Base-by-base conservation (phyloP, 1,140 invertebrate species). In the Eriocheir sinensis region DNA sequence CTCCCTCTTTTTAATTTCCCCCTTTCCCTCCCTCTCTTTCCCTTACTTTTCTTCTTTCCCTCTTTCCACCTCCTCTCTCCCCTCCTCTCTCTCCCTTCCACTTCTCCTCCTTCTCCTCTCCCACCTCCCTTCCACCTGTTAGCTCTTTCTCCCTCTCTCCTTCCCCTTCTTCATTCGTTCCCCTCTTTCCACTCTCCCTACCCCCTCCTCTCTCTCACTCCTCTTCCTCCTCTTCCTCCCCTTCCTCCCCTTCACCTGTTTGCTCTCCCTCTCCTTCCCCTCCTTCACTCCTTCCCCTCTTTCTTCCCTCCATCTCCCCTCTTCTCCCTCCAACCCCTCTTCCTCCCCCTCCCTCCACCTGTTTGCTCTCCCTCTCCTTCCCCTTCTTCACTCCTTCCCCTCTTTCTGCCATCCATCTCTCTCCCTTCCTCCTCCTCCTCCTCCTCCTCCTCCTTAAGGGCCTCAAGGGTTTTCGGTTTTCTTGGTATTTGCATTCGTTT, bases 11-110 rank as follows among this genome's bases (percentile, higher is more conserved):
- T 72, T n/a, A 72, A 15, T 72, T 15, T 72, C 60, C 60, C 60
- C n/a, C 60, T 72, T 15, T 15, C n/a, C n/a, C n/a, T 15, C 60
- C 60, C 60, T 15, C 12, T 72, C 60, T 72, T n/a, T 15, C 21
- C 30, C 21, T 21, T 27, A 3, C 21, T 21, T 41, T 4, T 27
- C 88, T 41, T 17, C 6, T 21, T 21, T 21, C 4, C 38, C 44
- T 4, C 27, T 21, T 53, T 21, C 21, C 44, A 21, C 86, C 38
- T 36, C 15, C 86, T 38, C 86, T 41, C 40, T 41, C 86, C n/a
- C 86, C 38, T n/a, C n/a, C 80, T 83, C 81, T 83, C 81, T 83
- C 81, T 83, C 36, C n/a, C 34, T n/a, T 21, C 21, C 34, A 30
- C 27, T 81, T 36, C 80, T 81, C 21, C 27, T 36, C 34, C 27